Percentiles rank a stretch among this genome's conserved stretches.
Evolutionary conservation across 2,113 vertebrate genomes (phyloP).

Genomic region (Anguilla japonica): DNA sequence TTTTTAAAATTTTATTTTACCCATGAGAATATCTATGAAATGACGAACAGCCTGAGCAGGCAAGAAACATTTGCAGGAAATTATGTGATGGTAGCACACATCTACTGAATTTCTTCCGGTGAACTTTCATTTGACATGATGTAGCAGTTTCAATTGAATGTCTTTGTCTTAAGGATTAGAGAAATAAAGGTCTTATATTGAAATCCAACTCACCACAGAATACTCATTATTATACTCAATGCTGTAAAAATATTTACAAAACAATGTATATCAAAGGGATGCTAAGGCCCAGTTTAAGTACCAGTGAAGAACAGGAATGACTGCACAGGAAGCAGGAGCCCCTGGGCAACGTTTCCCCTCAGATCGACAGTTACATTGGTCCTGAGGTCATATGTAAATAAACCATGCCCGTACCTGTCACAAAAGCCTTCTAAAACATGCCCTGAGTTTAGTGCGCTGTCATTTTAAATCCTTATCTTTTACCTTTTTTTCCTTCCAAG

Average conservation of each 20-base stretch:
- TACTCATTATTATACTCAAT: no score
- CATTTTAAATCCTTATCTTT: background rate
- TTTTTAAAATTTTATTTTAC: background rate
- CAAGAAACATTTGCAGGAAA: background rate
- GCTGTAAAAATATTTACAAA: no score
- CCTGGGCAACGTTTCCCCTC: background rate
- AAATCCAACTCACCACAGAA: no score
- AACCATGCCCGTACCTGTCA: slow-evolving; percentile 1
- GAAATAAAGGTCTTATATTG: no score
- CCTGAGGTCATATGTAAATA: background rate
- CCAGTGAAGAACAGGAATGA: no score
- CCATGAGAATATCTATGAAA: background rate
- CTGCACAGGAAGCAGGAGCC: background rate
- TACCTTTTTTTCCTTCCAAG: background rate
- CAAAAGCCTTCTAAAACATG: background rate
- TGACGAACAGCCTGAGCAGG: background rate
- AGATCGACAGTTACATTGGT: background rate
- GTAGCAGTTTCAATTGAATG: background rate
- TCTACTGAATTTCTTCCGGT: background rate
- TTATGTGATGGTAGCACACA: background rate
- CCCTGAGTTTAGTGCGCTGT: background rate
- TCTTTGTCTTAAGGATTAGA: no score
- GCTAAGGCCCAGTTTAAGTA: no score
- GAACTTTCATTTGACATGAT: background rate
- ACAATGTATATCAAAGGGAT: no score